phyloP scores from a whole-genome alignment of 2,113 vertebrate species.

The Piprites chloris region DNA sequence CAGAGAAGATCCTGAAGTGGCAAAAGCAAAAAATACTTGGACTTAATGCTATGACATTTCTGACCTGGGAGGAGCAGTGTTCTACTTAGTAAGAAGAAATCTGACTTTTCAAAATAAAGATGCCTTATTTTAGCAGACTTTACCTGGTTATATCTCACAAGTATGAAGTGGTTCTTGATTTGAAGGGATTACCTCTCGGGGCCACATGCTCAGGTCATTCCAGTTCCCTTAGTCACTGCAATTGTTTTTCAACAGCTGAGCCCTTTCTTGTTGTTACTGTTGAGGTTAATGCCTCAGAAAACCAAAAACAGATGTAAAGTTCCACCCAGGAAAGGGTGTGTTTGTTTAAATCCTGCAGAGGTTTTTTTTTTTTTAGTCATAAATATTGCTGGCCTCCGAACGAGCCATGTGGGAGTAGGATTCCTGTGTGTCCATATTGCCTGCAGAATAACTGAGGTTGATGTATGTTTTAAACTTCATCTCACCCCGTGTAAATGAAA shows the following conservation, averaged over 20 bases:
- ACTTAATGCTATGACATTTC: not conserved
- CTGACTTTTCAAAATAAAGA: not conserved
- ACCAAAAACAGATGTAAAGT: not conserved
- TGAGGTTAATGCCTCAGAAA: not conserved
- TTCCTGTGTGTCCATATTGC: conserved; percentile 17
- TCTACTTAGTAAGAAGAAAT: not conserved
- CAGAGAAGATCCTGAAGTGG: not conserved
- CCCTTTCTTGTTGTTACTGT: not conserved
- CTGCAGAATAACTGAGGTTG: conserved; percentile 9
- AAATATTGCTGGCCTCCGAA: conserved; percentile 30
- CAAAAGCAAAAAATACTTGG: not conserved
- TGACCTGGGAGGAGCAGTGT: not conserved
- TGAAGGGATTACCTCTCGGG: not conserved
- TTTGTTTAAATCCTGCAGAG: conserved; percentile 23
- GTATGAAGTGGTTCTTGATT: not conserved
- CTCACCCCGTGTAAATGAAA: not conserved
- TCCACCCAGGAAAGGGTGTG: not conserved
- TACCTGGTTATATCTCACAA: not conserved
- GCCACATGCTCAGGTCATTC: not conserved
- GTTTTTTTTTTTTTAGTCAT: not conserved
- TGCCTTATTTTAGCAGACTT: not conserved
- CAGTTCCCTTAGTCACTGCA: not conserved
- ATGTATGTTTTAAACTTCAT: not conserved
- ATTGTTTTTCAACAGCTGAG: not conserved
- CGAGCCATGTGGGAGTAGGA: conserved; percentile 9